Conservation (phyloP, 2,888 invertebrate genomes). For the Melanostoma scalare region DNA sequence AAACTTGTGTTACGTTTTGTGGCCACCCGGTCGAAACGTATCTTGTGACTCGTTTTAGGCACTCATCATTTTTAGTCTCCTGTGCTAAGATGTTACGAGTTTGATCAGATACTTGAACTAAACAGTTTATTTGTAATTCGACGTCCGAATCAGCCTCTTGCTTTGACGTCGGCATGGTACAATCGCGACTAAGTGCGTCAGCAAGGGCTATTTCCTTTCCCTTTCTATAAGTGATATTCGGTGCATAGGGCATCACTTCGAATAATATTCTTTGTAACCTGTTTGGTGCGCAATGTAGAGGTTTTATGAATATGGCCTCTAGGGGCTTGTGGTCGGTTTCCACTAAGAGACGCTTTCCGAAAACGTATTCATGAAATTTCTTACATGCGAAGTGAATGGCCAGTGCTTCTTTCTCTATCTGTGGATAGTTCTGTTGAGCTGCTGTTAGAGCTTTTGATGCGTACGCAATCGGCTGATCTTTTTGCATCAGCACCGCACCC, state of each 20-base stretch:
- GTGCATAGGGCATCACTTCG: slow-evolving; percentile 53
- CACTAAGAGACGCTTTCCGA: slow-evolving; percentile 61
- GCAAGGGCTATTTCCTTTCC: too few species aligned
- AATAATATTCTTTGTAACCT: slow-evolving; percentile 75
- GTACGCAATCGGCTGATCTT: slow-evolving; percentile 77
- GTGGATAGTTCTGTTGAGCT: slow-evolving; percentile 69
- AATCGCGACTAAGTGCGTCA: too few species aligned
- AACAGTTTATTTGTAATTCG: too few species aligned
- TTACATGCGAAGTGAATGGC: slow-evolving; percentile 59
- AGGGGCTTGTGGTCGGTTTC: slow-evolving; percentile 74
- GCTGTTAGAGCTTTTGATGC: slow-evolving; percentile 75
- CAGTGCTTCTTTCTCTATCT: slow-evolving; percentile 57
- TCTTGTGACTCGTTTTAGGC: too few species aligned
- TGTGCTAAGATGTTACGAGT: too few species aligned
- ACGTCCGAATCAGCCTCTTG: too few species aligned
- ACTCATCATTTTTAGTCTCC: too few species aligned
- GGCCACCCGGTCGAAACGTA: too few species aligned
- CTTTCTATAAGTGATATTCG: slow-evolving; percentile 53
- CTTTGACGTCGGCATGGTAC: too few species aligned
- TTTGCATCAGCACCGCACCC: slow-evolving; percentile 77
- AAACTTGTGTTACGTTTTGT: too few species aligned
- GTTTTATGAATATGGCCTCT: slow-evolving; percentile 71
- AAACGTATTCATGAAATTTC: slow-evolving; percentile 74
- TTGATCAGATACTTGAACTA: too few species aligned
- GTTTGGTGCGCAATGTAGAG: slow-evolving; percentile 46